Conservation (phyloP, 2,888 invertebrate species). For the Micoletzkya japonica region DNA sequence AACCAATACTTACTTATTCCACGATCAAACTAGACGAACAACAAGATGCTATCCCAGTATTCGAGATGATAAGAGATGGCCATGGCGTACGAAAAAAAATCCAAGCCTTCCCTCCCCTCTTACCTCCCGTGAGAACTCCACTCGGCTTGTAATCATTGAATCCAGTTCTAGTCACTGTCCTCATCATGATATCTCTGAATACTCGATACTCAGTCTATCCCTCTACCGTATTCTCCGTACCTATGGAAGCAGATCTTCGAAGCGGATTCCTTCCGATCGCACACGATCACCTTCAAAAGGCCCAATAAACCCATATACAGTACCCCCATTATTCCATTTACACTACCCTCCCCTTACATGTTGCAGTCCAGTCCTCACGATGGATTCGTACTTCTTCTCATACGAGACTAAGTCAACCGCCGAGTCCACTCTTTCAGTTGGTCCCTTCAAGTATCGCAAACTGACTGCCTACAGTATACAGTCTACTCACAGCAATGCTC, state of each 20-base stretch:
- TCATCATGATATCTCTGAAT: not conserved
- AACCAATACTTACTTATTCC: too few species aligned
- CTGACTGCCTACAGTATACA: too few species aligned
- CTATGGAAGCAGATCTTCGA: constrained; percentile 79
- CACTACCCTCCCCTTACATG: constrained; percentile 70
- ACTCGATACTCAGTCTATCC: not conserved
- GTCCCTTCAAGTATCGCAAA: not conserved
- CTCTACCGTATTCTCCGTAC: constrained; percentile 24
- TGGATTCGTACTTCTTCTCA: constrained; percentile 65
- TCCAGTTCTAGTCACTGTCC: constrained; percentile 66
- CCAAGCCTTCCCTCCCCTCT: not conserved
- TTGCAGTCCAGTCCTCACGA: constrained; percentile 79
- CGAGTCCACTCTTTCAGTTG: constrained; percentile 29
- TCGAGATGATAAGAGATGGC: too few species aligned
- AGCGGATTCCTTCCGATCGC: constrained; percentile 79
- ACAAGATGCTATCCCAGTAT: too few species aligned
- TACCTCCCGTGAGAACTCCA: constrained; percentile 86
- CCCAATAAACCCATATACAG: too few species aligned
- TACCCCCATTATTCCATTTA: constrained; percentile 71
- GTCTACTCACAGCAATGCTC: not conserved
- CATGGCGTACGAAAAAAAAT: too few species aligned
- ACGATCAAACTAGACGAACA: too few species aligned
- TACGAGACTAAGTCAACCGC: constrained; percentile 45
- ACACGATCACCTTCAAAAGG: constrained; percentile 82
- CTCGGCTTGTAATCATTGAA: constrained; percentile 89